Conservation (phyloP, 2,113 vertebrate genomes). For the Saiga tatarica region DNA sequence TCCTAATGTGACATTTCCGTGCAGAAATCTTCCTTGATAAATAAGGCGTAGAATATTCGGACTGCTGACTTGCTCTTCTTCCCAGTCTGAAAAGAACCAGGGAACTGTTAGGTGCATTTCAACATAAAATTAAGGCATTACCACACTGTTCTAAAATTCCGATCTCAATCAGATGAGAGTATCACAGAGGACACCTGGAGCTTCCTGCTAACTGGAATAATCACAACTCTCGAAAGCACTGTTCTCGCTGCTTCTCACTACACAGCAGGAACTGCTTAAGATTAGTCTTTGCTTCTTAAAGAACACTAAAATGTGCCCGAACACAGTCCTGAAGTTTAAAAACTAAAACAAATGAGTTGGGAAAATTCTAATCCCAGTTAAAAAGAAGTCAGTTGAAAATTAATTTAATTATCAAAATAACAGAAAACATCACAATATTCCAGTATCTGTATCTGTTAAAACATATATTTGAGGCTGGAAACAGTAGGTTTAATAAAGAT, state of each 20-base stretch:
- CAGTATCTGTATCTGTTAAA: background rate
- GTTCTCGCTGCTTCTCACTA: background rate
- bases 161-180: background rate
- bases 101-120: constrained; percentile 29
- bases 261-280: background rate
- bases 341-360: background rate
- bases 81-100: constrained; percentile 90
- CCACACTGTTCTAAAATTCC: background rate
- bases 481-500: background rate
- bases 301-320: background rate
- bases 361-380: background rate
- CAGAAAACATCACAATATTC: background rate
- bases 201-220: background rate
- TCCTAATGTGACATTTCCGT: constrained; percentile 99
- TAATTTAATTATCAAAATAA: background rate
- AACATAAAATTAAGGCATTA: background rate
- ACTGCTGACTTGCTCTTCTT: constrained; percentile 98
- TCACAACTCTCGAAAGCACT: background rate
- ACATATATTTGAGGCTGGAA: background rate
- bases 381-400: constrained; percentile 14
- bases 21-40: constrained; percentile 99
- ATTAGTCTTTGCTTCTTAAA: background rate
- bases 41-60: constrained; percentile 97
- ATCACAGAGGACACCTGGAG: background rate
- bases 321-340: background rate